Conservation (phyloP, 2,113 vertebrate species). For the Myrmecophaga tridactyla region DNA sequence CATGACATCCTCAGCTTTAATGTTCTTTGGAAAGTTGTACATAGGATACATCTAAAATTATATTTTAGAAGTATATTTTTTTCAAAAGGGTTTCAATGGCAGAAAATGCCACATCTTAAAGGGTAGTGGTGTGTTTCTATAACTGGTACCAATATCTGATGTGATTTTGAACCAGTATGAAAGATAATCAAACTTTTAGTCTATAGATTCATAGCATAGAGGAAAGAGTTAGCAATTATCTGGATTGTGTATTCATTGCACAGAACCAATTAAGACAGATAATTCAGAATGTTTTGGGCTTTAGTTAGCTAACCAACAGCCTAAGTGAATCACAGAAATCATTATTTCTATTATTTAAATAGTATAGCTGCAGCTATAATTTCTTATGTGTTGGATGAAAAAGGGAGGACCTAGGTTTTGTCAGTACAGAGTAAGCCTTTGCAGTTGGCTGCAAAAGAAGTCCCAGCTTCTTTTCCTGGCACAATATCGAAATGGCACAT, state of each 20-base stretch:
- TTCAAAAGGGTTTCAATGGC: conserved; percentile 39
- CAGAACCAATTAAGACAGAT: conserved; percentile 33
- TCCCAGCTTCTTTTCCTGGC: conserved; percentile 51
- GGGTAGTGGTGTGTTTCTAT: neutral
- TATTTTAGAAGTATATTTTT: conserved; percentile 37
- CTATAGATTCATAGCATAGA: conserved; percentile 26
- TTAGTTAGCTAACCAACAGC: conserved; percentile 1
- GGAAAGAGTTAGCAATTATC: conserved; percentile 40
- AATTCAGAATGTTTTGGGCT: conserved; percentile 43
- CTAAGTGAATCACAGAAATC: conserved; percentile 9
- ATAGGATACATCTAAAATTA: conserved; percentile 52
- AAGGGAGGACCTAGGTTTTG: neutral
- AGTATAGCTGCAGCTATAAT: neutral
- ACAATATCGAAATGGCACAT: conserved; percentile 46
- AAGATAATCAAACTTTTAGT: conserved; percentile 45
- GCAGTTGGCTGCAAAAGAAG: conserved; percentile 13
- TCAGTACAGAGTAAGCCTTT: conserved; percentile 27
- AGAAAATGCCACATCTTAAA: conserved; percentile 55
- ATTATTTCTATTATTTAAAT: conserved; percentile 36
- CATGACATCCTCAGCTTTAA: conserved; percentile 16
- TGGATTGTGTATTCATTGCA: conserved; percentile 23
- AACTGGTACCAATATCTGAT: conserved; percentile 50
- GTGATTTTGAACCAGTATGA: conserved; percentile 42
- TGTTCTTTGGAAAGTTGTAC: conserved; percentile 5
- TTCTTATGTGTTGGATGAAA: conserved; percentile 49